These are phyloP conservation scores for Caiman crocodilus DNA, from an alignment of 2,797 vertebrate genomes.

Conservation along the genomic window DNA sequence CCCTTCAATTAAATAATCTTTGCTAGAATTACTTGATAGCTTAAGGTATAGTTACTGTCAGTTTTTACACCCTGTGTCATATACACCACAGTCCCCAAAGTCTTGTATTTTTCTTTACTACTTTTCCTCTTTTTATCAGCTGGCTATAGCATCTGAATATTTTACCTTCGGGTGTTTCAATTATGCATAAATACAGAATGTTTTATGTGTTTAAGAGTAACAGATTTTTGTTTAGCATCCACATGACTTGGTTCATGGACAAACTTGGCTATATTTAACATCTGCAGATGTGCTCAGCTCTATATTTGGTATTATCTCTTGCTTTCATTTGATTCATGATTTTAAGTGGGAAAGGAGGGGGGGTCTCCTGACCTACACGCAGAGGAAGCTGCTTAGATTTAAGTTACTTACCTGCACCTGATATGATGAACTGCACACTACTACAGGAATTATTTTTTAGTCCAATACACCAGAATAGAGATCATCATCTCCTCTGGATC, in stretches of 20 bases:
- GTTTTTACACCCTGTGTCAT: neutral
- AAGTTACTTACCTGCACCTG: neutral
- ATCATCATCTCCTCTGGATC: neutral
- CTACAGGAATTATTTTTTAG: rapidly evolving
- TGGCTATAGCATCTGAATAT: neutral
- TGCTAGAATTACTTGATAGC: neutral
- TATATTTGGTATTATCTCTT: neutral
- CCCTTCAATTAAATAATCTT: neutral
- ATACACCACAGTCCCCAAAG: neutral
- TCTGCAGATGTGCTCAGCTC: neutral
- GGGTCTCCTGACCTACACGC: rapidly evolving
- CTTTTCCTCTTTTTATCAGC: neutral
- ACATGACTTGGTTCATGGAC: neutral
- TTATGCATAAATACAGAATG: neutral
- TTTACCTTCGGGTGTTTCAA: neutral
- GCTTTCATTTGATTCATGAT: neutral
- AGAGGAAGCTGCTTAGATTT: neutral
- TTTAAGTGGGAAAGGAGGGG: neutral
- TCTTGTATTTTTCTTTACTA: neutral
- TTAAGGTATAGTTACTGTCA: neutral
- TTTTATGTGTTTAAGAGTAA: neutral
- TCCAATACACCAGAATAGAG: neutral
- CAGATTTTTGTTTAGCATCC: neutral
- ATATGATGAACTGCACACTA: neutral
- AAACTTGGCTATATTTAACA: neutral